A percentile compares a stretch with the other conserved stretches of the same genome.
Evolutionary conservation across 2,797 vertebrate species (phyloP).

Genomic region (Clarias fuscus): DNA sequence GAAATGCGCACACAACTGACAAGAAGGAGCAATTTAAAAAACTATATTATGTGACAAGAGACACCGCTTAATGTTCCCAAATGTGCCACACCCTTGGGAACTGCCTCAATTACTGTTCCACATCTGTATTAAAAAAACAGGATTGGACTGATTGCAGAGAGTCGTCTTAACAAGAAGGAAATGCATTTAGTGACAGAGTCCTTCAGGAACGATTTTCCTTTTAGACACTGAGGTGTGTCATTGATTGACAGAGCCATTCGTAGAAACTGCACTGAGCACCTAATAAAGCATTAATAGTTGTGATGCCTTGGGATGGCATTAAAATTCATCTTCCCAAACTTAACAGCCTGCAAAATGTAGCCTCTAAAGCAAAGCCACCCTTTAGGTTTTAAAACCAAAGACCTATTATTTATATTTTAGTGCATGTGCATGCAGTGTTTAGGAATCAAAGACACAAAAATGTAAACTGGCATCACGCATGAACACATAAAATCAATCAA

Average conservation of each 20-base stretch:
- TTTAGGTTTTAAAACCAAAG: neutral
- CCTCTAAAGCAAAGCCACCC: neutral
- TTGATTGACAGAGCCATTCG: constrained; percentile 65
- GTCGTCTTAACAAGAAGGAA: constrained; percentile 52
- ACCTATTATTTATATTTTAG: neutral
- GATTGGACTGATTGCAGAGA: constrained; percentile 80
- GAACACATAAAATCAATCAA: neutral
- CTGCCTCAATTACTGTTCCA: constrained; percentile 79
- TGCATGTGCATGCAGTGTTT: neutral
- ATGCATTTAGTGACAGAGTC: constrained; percentile 69
- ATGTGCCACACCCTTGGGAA: constrained; percentile 70
- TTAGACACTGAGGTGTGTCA: constrained; percentile 65
- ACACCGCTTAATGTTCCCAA: constrained; percentile 77
- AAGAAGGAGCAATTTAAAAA: constrained; percentile 83
- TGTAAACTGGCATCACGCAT: neutral
- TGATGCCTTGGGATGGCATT: constrained; percentile 50
- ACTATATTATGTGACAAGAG: constrained; percentile 80
- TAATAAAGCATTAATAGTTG: constrained; percentile 61
- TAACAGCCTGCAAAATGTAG: neutral
- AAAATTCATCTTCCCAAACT: constrained; percentile 40
- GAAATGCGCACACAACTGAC: constrained; percentile 68
- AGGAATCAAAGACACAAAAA: neutral
- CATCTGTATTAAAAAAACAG: constrained; percentile 75
- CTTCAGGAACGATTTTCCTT: constrained; percentile 76
- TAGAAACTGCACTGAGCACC: constrained; percentile 53